These are phyloP conservation scores for Zingel zingel DNA, from an alignment of 2,113 vertebrate species.

Conservation along the genomic window DNA sequence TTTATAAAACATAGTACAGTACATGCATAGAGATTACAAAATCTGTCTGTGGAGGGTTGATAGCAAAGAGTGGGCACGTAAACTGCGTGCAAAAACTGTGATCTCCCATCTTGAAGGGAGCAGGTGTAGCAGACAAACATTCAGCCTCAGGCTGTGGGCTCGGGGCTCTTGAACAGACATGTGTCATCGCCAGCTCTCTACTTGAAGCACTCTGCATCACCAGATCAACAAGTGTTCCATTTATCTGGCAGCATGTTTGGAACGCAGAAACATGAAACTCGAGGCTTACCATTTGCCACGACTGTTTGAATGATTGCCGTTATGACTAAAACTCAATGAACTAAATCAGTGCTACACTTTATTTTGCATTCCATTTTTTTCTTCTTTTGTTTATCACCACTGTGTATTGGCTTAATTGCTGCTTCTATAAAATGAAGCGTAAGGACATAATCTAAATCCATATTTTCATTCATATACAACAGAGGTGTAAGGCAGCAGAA, in stretches of 20 bases:
- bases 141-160: conserved; percentile 42
- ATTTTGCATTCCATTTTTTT: neutral
- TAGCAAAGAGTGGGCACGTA: neutral
- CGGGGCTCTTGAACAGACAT: conserved; percentile 67
- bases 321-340: neutral
- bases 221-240: conserved; percentile 39
- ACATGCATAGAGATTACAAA: neutral
- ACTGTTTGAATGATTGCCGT: neutral
- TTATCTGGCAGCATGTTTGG: conserved; percentile 17
- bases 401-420: neutral
- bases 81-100: neutral
- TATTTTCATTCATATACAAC: neutral
- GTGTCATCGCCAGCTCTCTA: conserved; percentile 75
- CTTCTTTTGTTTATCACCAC: fast-evolving
- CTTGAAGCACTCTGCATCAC: conserved; percentile 66
- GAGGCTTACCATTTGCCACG: neutral
- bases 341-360: neutral
- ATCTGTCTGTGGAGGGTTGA: neutral
- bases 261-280: conserved; percentile 1
- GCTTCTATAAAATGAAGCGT: neutral
- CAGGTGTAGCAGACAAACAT: conserved; percentile 71
- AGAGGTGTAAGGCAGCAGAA: neutral
- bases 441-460: neutral
- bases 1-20: conserved; percentile 5
- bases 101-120: conserved; percentile 40